Base-by-base conservation (phyloP, 2,113 vertebrate species). In the Platysteira castanea region DNA sequence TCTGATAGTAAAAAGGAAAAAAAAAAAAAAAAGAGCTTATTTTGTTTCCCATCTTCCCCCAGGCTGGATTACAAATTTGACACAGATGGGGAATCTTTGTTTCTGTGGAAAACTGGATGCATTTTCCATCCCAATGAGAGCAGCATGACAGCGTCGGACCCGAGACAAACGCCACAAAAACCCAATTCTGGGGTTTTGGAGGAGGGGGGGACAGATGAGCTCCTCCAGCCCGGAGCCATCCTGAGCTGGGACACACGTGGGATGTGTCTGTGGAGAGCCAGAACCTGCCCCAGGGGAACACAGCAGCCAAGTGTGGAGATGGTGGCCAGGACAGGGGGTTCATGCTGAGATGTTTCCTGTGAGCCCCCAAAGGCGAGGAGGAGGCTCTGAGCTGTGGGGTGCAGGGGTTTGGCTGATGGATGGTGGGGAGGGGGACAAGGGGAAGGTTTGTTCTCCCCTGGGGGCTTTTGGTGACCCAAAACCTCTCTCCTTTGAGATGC, bases 1-100 rank as follows among this genome's bases (percentile, higher is more conserved):
- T 59, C 74, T 91, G 84, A 95, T 86, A 92, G 77, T 9, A 19
- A 42, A 50, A 41, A 39, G 13, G 13, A 42, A 42, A 42, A 42
- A 27, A 59, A 64, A 61, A 52, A 42, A 35, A 60, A 70, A 71
- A 39, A 26, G 7, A 78, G 78, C 81, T n/a, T n/a, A n/a, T n/a
- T 93, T 96, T 91, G 95, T 95, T 96, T 94, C 90, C 73, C 87
- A 74, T 91, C 87, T 91, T 52, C 59, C 93, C 64, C 13, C 21
- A 15, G 95, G 95, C 93, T 88, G 70, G 52, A 35, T 53, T 63
- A 90, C 90, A 96, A 97, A 97, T 96, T 37, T 76, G 87, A 96
- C 68, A 24, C 95, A 97, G 95, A 88, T 96, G 96, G 79, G 82
- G 68, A 89, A 67, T 70, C 68, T 95, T 86, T 69, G 39, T 85